A percentile compares a stretch with the other conserved stretches of the same genome.
Conservation (phyloP, 2,888 invertebrate genomes). For the Napeogenes sylphis region DNA sequence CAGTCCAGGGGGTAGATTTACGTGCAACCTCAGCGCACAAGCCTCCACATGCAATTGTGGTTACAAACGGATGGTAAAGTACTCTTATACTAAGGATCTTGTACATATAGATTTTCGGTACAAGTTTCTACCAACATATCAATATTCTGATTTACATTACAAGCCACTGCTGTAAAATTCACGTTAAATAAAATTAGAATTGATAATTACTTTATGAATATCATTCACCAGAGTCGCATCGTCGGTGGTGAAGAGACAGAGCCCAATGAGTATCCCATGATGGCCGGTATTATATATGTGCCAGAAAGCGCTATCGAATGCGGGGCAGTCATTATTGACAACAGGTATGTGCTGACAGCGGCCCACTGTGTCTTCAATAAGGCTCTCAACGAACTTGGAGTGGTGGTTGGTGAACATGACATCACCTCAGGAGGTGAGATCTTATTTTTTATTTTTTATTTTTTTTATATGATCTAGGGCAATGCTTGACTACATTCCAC, state of each 20-base stretch:
- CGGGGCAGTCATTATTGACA: conserved; percentile 73
- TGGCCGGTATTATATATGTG: conserved; percentile 47
- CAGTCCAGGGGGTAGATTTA: conserved; percentile 71
- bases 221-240: conserved; percentile 53
- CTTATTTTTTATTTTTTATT: too few species aligned
- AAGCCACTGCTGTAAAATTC: too few species aligned
- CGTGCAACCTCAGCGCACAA: conserved; percentile 54
- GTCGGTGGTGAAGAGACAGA: conserved; percentile 59
- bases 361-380: conserved; percentile 75
- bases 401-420: conserved; percentile 72
- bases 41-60: conserved; percentile 63
- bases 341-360: conserved; percentile 68
- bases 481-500: too few species aligned
- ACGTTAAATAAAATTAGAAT: too few species aligned
- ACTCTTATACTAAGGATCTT: too few species aligned
- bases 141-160: too few species aligned
- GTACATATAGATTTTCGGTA: too few species aligned
- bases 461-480: too few species aligned
- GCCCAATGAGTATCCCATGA: conserved; percentile 60
- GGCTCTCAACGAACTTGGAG: conserved; percentile 39
- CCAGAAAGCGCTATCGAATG: conserved; percentile 60
- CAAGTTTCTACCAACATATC: too few species aligned
- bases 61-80: conserved; percentile 47
- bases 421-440: conserved; percentile 45
- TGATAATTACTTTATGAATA: too few species aligned